A percentile compares a stretch with the other conserved stretches of the same genome.
Evolutionary conservation across 2,888 invertebrate species (phyloP).

Genomic region (Heteropelma amictum): DNA sequence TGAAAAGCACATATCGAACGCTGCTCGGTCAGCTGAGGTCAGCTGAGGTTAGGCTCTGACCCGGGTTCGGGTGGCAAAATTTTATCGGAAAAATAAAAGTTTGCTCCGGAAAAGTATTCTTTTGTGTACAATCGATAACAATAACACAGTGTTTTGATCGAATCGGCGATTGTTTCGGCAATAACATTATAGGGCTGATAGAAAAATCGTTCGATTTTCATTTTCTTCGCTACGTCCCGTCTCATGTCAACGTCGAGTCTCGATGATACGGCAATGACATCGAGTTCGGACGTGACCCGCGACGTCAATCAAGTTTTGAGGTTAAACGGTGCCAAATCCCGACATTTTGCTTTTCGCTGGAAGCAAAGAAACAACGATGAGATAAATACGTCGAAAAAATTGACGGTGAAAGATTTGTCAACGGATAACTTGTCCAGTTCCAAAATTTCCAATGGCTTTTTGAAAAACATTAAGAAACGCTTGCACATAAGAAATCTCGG

Average conservation of each 20-base stretch:
- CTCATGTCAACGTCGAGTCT: constrained; percentile 46
- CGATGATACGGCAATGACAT: constrained; percentile 56
- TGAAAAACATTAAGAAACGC: constrained; percentile 65
- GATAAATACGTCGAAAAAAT: constrained; percentile 47
- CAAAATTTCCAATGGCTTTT: constrained; percentile 59
- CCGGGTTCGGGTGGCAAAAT: no score
- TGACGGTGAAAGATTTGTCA: constrained; percentile 8
- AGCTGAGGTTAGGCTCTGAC: no score
- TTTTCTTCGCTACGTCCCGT: constrained; percentile 20
- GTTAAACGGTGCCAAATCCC: constrained; percentile 55
- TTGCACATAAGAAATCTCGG: constrained; percentile 62
- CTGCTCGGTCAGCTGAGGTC: no score
- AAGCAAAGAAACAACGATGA: constrained; percentile 53
- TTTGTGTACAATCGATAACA: no score
- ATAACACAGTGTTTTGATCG: no score
- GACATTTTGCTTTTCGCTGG: constrained; percentile 61
- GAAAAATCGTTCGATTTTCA: no score
- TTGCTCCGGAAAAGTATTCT: no score
- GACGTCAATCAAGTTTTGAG: constrained; percentile 54
- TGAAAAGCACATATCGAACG: no score
- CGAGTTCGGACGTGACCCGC: constrained; percentile 52
- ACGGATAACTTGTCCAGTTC: constrained; percentile 31
- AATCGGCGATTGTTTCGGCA: no score
- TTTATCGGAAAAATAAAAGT: no score
- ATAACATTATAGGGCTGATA: no score